Conservation (phyloP, 2,797 vertebrate species). For the Alectoris magna region DNA sequence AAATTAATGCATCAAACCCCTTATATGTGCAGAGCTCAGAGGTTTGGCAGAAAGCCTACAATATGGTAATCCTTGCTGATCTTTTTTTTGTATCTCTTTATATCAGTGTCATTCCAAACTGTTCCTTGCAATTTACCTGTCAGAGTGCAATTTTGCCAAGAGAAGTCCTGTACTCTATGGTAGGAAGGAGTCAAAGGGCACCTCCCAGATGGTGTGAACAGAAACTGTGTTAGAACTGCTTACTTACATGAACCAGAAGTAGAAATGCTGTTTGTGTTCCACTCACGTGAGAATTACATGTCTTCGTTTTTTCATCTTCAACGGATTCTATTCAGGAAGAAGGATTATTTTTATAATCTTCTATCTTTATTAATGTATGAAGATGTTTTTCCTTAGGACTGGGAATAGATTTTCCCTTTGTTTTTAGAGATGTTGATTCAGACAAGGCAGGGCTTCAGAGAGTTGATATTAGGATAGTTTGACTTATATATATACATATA, state of each 20-base stretch:
- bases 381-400: not conserved
- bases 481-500: not conserved
- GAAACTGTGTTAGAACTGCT: not conserved
- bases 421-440: not conserved
- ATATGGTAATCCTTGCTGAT: not conserved
- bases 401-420: not conserved
- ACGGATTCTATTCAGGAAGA: not conserved
- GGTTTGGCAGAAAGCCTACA: not conserved
- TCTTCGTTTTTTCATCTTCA: fast-evolving
- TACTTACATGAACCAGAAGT: not conserved
- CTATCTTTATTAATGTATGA: not conserved
- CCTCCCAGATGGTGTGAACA: fast-evolving
- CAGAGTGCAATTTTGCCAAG: not conserved
- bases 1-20: not conserved
- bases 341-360: not conserved
- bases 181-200: not conserved
- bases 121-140: not conserved
- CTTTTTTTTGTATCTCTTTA: not conserved
- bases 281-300: not conserved
- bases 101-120: not conserved
- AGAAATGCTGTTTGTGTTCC: not conserved
- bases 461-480: not conserved
- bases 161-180: not conserved
- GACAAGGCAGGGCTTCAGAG: not conserved
- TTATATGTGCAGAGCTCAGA: not conserved